Evolutionary conservation across 2,797 vertebrate species (phyloP).

Genomic region (Anniella stebbinsi): DNA sequence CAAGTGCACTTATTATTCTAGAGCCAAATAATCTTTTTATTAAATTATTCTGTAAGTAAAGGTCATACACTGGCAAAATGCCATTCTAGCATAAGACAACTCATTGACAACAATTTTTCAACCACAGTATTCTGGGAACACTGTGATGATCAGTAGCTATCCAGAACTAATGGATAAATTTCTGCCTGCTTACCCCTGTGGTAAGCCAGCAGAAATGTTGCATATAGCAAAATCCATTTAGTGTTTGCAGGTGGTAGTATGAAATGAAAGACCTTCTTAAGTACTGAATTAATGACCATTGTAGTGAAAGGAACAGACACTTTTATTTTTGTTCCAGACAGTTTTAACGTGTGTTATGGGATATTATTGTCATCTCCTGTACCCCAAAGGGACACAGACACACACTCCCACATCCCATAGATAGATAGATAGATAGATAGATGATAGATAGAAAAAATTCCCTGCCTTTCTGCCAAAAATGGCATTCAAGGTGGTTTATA

Average conservation of each 20-base stretch:
- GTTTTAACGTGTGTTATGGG: not conserved
- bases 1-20: conserved; percentile 56
- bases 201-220: conserved; percentile 62
- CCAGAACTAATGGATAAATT: conserved; percentile 85
- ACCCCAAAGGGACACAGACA: not conserved
- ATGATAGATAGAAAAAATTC: not conserved
- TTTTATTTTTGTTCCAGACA: conserved; percentile 67
- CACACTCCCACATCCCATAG: no score
- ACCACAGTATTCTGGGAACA: conserved; percentile 79
- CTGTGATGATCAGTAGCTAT: conserved; percentile 80
- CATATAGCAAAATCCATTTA: conserved; percentile 48
- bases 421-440: not conserved
- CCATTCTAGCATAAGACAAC: conserved; percentile 77
- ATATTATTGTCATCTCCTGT: not conserved
- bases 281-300: conserved; percentile 33
- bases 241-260: conserved; percentile 44
- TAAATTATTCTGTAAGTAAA: conserved; percentile 74
- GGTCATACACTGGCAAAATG: conserved; percentile 75
- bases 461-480: not conserved
- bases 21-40: conserved; percentile 70
- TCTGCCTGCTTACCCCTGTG: conserved; percentile 73
- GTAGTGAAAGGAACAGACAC: conserved; percentile 49
- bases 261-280: not conserved
- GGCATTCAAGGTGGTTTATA: not conserved
- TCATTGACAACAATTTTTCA: conserved; percentile 82